Conservation (phyloP, 2,797 vertebrate species). For the Enoplosus armatus region DNA sequence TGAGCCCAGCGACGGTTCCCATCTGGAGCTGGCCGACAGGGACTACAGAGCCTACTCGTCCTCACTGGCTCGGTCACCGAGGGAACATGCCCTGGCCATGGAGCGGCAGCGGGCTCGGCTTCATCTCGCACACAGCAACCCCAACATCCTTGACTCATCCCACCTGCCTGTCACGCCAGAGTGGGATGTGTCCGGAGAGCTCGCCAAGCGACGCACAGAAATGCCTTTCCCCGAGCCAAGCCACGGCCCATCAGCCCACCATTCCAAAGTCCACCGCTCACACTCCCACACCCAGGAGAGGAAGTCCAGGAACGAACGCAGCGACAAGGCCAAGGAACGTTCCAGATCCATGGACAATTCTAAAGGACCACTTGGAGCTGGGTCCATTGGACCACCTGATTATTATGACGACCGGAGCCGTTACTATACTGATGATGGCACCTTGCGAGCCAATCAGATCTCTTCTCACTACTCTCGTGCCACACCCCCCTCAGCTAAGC, state of each 20-base stretch:
- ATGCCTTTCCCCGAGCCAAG: conserved; percentile 99
- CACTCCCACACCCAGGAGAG: conserved; percentile 99
- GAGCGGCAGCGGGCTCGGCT: conserved; percentile 91
- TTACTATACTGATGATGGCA: conserved; percentile 94
- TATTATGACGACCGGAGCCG: conserved; percentile 93
- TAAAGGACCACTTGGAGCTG: conserved; percentile 91
- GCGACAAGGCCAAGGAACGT: conserved; percentile 96
- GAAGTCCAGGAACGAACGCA: conserved; percentile 94
- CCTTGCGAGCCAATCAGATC: conserved; percentile 89
- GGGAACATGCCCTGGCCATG: conserved; percentile 93
- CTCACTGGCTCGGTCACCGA: conserved; percentile 91
- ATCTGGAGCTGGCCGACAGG: conserved; percentile 90
- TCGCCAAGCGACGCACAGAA: conserved; percentile 97
- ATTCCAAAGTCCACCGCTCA: conserved; percentile 98
- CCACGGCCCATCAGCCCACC: conserved; percentile 90
- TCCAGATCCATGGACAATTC: conserved; percentile 99
- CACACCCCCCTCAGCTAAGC: conserved; percentile 87
- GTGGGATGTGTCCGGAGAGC: conserved; percentile 97
- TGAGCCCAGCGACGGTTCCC: conserved; percentile 92
- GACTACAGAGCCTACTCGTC: conserved; percentile 95
- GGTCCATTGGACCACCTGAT: conserved; percentile 90
- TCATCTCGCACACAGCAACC: conserved; percentile 94
- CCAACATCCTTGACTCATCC: conserved; percentile 90
- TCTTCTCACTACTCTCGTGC: conserved; percentile 88
- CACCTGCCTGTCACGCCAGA: conserved; percentile 95